Conservation (phyloP, 2,113 vertebrate species). For the Apistogramma diplotaenia region DNA sequence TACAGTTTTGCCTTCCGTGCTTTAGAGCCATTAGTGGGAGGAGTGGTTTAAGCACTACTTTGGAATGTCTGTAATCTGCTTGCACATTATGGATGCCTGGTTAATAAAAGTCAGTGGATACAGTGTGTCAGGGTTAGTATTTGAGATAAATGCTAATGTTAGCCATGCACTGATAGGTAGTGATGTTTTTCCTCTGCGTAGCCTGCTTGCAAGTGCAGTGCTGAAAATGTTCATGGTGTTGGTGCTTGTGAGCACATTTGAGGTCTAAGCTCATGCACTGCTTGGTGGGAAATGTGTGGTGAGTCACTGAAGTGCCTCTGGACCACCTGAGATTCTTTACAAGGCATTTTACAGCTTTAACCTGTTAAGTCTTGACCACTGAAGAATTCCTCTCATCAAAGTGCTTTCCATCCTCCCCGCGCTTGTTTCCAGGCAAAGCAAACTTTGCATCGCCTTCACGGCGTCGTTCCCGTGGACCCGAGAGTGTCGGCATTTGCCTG, state of each 20-base stretch:
- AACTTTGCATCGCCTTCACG: conserved; percentile 13
- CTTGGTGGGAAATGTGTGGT: neutral
- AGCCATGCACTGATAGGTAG: neutral
- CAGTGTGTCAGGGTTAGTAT: neutral
- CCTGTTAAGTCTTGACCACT: neutral
- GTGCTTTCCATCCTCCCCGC: conserved; percentile 10
- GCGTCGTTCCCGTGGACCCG: neutral
- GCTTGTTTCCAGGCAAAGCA: conserved; percentile 13
- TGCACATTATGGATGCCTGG: neutral
- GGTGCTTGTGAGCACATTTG: neutral
- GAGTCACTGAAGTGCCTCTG: neutral
- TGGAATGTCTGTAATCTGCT: neutral
- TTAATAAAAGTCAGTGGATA: neutral
- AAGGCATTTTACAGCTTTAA: neutral
- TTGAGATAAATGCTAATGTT: neutral
- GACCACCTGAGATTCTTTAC: conserved; percentile 5
- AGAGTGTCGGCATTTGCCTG: conserved; percentile 41
- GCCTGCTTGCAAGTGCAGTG: neutral
- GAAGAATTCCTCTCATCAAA: conserved; percentile 18
- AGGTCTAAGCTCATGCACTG: neutral
- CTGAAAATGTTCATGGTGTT: neutral
- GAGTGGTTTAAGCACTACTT: neutral
- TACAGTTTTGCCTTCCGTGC: conserved; percentile 6
- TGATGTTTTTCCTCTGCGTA: neutral
- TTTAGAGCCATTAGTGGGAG: neutral